These are phyloP conservation scores for Goniozus legneri DNA, from an alignment of 1,140 invertebrate genomes.

Conservation along the genomic window DNA sequence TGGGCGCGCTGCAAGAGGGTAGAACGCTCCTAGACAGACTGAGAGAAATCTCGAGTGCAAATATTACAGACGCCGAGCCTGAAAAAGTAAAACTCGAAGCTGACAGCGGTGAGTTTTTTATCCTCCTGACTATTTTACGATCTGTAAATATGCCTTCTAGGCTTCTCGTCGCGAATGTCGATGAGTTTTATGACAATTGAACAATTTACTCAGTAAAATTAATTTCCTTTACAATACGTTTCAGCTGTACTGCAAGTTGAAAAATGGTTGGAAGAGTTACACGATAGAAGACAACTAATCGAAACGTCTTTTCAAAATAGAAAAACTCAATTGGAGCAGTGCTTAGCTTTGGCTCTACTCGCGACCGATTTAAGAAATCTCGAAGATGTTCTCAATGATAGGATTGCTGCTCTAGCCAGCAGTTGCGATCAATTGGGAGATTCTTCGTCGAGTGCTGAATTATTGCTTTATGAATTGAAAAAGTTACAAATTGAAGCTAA, in stretches of 20 bases:
- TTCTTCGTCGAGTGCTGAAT: constrained; percentile 67
- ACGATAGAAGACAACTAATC: constrained; percentile 70
- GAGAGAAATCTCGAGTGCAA: constrained; percentile 63
- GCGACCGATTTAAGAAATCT: constrained; percentile 71
- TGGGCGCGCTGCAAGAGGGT: constrained; percentile 75
- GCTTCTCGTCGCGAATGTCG: too few relatives aligned
- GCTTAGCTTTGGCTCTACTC: constrained; percentile 70
- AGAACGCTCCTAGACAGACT: constrained; percentile 70
- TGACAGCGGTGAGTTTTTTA: constrained; percentile 53
- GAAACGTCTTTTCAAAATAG: constrained; percentile 71
- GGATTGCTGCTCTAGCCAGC: constrained; percentile 48
- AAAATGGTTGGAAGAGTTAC: constrained; percentile 72
- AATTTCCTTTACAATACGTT: too few relatives aligned
- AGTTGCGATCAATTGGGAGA: constrained; percentile 60
- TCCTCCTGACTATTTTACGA: not conserved
- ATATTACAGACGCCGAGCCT: constrained; percentile 72
- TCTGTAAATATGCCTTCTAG: too few relatives aligned
- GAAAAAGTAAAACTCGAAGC: constrained; percentile 64
- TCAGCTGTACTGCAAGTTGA: constrained; percentile 70
- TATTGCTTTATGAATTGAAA: constrained; percentile 66
- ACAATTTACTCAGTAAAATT: too few relatives aligned
- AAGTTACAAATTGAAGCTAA: constrained; percentile 71
- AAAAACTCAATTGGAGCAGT: constrained; percentile 72
- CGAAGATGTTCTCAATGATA: constrained; percentile 58
- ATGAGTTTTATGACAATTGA: too few relatives aligned